Percentiles rank a stretch among this genome's conserved stretches.
These are phyloP conservation scores for Microctenopoma steveboyesi DNA, from an alignment of 2,797 vertebrate species.

Conservation along the genomic window DNA sequence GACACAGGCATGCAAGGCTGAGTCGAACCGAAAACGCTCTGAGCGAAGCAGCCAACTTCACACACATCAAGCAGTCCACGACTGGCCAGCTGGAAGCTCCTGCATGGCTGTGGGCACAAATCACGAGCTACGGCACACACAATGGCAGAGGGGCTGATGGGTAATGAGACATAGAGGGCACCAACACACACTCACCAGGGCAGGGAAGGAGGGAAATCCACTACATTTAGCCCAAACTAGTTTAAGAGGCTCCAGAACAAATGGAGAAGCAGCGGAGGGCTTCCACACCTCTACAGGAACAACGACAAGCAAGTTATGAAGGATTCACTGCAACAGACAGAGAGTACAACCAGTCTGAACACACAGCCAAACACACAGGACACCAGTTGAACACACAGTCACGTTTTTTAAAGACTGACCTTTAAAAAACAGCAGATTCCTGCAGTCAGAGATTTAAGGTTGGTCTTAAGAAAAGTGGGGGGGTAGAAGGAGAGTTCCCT, in stretches of 20 bases:
- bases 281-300: constrained; percentile 93
- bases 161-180: constrained; percentile 57
- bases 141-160: constrained; percentile 67
- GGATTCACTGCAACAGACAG: constrained; percentile 66
- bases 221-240: constrained; percentile 97
- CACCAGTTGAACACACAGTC: background rate
- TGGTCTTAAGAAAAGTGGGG: background rate
- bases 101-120: constrained; percentile 61
- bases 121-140: constrained; percentile 73
- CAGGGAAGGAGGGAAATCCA: constrained; percentile 93
- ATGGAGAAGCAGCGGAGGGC: constrained; percentile 87
- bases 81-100: constrained; percentile 44
- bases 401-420: constrained; percentile 9
- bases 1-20: constrained; percentile 58
- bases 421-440: constrained; percentile 7
- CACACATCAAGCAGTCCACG: constrained; percentile 50
- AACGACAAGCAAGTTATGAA: constrained; percentile 80
- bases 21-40: constrained; percentile 27
- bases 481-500: too few relatives aligned
- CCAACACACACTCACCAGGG: constrained; percentile 89
- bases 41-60: constrained; percentile 43
- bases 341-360: constrained; percentile 47
- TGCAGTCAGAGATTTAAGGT: background rate
- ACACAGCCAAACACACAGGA: constrained; percentile 19
- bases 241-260: constrained; percentile 93